Conservation (phyloP, 2,113 vertebrate species). For the Microcebus murinus region DNA sequence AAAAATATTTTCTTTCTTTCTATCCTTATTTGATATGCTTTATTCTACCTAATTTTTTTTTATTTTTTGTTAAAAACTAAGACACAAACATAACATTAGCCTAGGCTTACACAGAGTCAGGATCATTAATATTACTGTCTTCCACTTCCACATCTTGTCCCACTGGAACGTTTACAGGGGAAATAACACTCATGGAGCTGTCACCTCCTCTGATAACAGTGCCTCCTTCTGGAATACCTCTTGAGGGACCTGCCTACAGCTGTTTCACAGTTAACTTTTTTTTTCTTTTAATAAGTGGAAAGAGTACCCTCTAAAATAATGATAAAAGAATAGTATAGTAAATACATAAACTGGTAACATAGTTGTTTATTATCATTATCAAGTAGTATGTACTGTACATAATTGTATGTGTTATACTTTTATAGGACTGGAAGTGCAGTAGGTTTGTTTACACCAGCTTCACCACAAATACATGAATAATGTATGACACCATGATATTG, state of each 20-base stretch:
- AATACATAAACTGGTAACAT: background rate
- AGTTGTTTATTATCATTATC: background rate
- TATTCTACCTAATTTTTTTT: too few relatives aligned
- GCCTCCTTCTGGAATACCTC: background rate
- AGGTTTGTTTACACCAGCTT: background rate
- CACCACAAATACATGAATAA: background rate
- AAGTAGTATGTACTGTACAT: background rate
- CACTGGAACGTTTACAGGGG: background rate
- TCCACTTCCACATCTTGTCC: background rate
- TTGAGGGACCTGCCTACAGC: background rate
- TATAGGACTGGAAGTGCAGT: background rate
- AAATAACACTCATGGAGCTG: background rate
- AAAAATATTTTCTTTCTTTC: too few relatives aligned
- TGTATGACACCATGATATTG: background rate
- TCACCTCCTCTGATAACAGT: background rate
- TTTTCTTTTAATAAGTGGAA: background rate
- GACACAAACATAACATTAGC: background rate
- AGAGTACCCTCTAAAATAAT: background rate
- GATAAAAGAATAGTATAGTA: background rate
- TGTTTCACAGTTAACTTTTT: background rate
- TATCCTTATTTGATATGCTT: too few relatives aligned
- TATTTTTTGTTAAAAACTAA: too few relatives aligned
- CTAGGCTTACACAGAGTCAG: background rate
- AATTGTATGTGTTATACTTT: background rate
- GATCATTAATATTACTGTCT: background rate